phyloP scores from a whole-genome alignment of 2,113 vertebrate genomes.

The Neogobius melanostomus region DNA sequence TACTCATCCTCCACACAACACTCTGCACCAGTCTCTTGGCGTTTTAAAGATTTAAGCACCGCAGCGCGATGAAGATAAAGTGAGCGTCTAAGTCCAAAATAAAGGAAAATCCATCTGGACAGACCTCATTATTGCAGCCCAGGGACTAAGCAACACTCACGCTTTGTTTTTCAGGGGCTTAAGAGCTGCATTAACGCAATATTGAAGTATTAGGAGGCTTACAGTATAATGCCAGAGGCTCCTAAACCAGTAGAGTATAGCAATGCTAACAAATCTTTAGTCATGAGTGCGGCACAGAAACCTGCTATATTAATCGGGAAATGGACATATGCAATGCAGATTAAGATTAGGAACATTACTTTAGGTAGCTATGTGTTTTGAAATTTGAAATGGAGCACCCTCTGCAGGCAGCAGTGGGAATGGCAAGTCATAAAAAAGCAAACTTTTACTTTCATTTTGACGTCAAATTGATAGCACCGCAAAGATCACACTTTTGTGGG shows the following conservation, averaged over 20 bases:
- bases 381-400: too few species aligned
- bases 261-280: not conserved
- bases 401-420: too few species aligned
- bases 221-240: not conserved
- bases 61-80: not conserved
- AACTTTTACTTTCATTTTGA: too few species aligned
- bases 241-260: not conserved
- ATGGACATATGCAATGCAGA: too few species aligned
- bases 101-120: slow-evolving; percentile 6
- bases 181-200: not conserved
- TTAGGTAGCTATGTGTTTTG: too few species aligned
- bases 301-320: too few species aligned
- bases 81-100: not conserved
- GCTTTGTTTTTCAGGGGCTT: not conserved
- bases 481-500: too few species aligned
- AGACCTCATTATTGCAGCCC: slow-evolving; percentile 4
- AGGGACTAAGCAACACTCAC: not conserved
- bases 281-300: too few species aligned
- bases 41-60: not conserved
- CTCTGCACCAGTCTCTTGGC: not conserved
- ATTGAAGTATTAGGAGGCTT: slow-evolving; percentile 1
- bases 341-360: too few species aligned
- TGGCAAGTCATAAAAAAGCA: too few species aligned
- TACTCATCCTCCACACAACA: not conserved
- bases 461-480: too few species aligned